phyloP scores from a whole-genome alignment of 2,888 invertebrate genomes.

The Tetrapedia diversipes region DNA sequence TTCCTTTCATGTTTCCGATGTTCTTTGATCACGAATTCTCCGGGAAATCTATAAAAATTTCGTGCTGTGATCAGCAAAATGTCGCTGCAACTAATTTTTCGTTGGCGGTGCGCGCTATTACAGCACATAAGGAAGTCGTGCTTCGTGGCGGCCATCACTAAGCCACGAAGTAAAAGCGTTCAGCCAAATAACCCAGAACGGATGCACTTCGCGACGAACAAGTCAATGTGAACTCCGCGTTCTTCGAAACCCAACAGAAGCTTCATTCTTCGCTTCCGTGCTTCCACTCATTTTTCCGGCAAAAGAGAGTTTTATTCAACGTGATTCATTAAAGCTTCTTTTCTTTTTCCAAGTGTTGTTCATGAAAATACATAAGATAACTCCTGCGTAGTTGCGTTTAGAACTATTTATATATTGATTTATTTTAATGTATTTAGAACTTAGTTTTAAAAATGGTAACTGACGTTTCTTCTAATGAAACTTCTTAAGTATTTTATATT shows the following conservation, averaged over 20 bases:
- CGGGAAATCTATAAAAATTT: background rate
- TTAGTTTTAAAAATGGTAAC: too few relatives aligned
- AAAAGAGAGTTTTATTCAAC: slow-evolving; percentile 18
- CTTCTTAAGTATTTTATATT: too few relatives aligned
- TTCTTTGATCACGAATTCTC: background rate
- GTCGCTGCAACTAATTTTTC: slow-evolving; percentile 6
- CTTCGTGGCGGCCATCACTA: background rate
- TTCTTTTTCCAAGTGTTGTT: background rate
- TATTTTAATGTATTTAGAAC: too few relatives aligned
- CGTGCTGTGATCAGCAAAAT: slow-evolving; percentile 2
- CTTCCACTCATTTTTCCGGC: slow-evolving; percentile 30
- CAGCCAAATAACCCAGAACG: slow-evolving; percentile 35
- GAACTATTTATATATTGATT: too few relatives aligned
- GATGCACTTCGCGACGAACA: slow-evolving; percentile 42
- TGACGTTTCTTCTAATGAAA: too few relatives aligned
- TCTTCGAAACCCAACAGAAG: slow-evolving; percentile 38
- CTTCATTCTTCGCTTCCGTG: slow-evolving; percentile 2
- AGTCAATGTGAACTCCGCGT: slow-evolving; percentile 40
- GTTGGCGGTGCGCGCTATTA: background rate
- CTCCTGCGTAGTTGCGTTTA: too few relatives aligned
- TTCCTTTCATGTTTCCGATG: background rate
- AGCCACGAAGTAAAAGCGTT: slow-evolving; percentile 37
- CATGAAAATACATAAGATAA: background rate
- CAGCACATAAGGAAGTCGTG: background rate
- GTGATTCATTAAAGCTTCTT: background rate